Percentiles rank a stretch among this genome's conserved stretches.
Conservation (phyloP, 2,113 vertebrate species). For the Ochotona curzoniae region DNA sequence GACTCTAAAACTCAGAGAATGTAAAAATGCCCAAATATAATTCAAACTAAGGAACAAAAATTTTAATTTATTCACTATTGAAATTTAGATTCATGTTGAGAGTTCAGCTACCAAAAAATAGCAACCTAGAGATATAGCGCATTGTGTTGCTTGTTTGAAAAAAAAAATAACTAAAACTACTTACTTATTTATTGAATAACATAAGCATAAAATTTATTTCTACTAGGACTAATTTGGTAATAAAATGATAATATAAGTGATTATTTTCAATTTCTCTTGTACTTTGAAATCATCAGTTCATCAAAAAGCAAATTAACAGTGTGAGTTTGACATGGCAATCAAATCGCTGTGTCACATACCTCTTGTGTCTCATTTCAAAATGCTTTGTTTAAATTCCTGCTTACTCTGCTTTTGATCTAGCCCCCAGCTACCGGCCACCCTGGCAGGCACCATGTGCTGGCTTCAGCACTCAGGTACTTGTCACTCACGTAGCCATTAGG, state of each 20-base stretch:
- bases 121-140: neutral
- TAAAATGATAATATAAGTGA: neutral
- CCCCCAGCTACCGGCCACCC: no score
- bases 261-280: neutral
- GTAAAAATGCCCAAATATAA: neutral
- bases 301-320: neutral
- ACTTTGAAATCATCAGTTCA: neutral
- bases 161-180: neutral
- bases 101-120: neutral
- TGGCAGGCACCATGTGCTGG: no score
- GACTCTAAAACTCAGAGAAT: neutral
- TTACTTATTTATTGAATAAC: neutral
- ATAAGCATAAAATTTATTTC: neutral
- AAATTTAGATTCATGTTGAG: slow-evolving; percentile 11
- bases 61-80: neutral
- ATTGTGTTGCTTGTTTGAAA: neutral
- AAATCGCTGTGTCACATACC: no score
- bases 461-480: no score
- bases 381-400: no score
- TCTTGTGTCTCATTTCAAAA: no score
- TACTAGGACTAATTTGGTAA: neutral
- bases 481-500: no score
- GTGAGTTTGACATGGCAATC: no score
- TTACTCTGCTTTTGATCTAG: no score
- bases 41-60: neutral